Conservation (phyloP, 1,140 invertebrate species). For the Calycopis cecrops region DNA sequence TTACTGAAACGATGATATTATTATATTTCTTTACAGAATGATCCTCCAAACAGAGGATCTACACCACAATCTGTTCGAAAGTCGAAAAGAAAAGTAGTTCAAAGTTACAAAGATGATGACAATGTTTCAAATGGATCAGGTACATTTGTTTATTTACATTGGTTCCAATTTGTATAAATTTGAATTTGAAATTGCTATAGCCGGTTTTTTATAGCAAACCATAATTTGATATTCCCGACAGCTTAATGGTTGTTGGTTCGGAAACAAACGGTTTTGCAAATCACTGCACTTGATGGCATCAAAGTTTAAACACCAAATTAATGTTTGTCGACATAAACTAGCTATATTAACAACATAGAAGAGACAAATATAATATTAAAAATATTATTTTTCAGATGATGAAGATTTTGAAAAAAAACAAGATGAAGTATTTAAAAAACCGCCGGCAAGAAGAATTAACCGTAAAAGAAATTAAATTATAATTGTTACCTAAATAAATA, state of each 20-base stretch:
- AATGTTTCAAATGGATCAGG: conserved; percentile 55
- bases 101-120: conserved; percentile 24
- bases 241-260: too few relatives aligned
- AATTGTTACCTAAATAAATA: background rate
- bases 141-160: conserved; percentile 21
- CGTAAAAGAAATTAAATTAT: conserved; percentile 41
- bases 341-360: too few relatives aligned
- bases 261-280: too few relatives aligned
- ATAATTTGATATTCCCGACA: too few relatives aligned
- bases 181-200: too few relatives aligned
- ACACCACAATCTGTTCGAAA: conserved; percentile 52
- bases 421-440: conserved; percentile 64
- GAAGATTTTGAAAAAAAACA: conserved; percentile 51
- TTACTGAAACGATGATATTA: background rate
- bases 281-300: too few relatives aligned
- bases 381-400: conserved; percentile 42
- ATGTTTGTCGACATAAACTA: too few relatives aligned
- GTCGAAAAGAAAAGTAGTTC: conserved; percentile 42
- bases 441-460: conserved; percentile 45
- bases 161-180: background rate
- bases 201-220: too few relatives aligned
- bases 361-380: too few relatives aligned
- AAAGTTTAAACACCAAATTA: too few relatives aligned
- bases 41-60: conserved; percentile 42
- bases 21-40: conserved; percentile 42